phyloP scores from a whole-genome alignment of 92 coral and sea anemone genomes.

The Siderastrea radians region DNA sequence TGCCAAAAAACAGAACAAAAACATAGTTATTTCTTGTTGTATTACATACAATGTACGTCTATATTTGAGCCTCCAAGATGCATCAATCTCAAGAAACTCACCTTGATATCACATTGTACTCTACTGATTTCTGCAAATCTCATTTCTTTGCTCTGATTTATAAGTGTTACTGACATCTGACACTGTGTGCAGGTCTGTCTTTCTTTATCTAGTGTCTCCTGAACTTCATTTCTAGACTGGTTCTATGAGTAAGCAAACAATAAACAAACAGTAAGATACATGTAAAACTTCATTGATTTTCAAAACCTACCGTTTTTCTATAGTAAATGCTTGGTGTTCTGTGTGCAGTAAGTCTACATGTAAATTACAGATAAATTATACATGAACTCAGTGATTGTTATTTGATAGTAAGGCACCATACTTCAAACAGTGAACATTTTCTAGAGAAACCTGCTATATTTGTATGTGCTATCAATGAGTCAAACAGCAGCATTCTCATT shows the following conservation, averaged over 20 bases:
- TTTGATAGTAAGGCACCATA: no score
- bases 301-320: no score
- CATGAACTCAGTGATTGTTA: no score
- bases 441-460: no score
- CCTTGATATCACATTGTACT: slow-evolving; percentile 91
- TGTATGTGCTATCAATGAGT: no score
- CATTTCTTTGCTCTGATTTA: slow-evolving; percentile 84
- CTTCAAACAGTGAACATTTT: no score
- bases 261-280: not conserved
- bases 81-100: not conserved
- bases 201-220: slow-evolving; percentile 72
- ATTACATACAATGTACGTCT: no score
- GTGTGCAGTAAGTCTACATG: no score
- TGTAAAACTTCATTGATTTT: not conserved
- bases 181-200: slow-evolving; percentile 73
- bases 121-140: slow-evolving; percentile 85
- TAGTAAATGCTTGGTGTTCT: no score
- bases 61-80: no score
- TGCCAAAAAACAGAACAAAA: slow-evolving; percentile 2
- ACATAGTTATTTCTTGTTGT: not conserved
- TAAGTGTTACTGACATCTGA: slow-evolving; percentile 61
- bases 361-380: no score
- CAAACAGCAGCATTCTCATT: no score
- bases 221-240: slow-evolving; percentile 68
- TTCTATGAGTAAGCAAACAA: not conserved